Base-by-base conservation (phyloP, 1,140 invertebrate species). In the Popillia japonica region DNA sequence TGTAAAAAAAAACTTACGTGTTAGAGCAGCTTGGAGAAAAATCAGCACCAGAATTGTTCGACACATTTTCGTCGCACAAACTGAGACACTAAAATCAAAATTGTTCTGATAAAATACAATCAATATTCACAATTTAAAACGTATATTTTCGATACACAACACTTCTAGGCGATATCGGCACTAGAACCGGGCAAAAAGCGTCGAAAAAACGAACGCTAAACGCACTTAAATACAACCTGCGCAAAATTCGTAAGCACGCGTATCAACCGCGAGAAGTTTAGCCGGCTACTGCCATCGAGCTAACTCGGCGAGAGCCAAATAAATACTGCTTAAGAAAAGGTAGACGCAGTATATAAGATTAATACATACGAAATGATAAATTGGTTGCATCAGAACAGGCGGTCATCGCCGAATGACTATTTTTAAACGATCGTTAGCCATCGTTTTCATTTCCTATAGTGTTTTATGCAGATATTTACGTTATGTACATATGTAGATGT, bases 301-400 rank as follows among this genome's bases (percentile, higher is more conserved):
- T 10, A 10, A 68, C 61, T 14, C 61, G 22, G 8, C 4, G 6
- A 68, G 20, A 27, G 61, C 22, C 61, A 27, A 23, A 68, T 27
- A 8, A 68, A 68, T 22, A 68, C 61, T 68, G 11, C 27, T 34
- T 34, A 34, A 14, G 10, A 8, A 17, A 27, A 68, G 61, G 61
- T 68, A 34, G 2, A 20, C 17, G 14, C 22, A 14, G 61, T 17
- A 55, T 55, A 17, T 55, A 55, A 68, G 61, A 68, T 68, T 68
- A 68, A 27, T 68, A 68, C 14, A 17, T 68, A 68, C 14, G 61
- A 68, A 22, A 68, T 68, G 61, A 68, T 68, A 68, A 68, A 68
- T 68, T 68, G 61, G 61, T 68, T 68, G 61, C 61, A 68, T 68
- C 61, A 68, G 9, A 68, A 9, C 61, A 68, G 61, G 61, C 61